Evolutionary conservation across 2,888 invertebrate genomes (phyloP).

Genomic region (Bruchidius siliquastri): DNA sequence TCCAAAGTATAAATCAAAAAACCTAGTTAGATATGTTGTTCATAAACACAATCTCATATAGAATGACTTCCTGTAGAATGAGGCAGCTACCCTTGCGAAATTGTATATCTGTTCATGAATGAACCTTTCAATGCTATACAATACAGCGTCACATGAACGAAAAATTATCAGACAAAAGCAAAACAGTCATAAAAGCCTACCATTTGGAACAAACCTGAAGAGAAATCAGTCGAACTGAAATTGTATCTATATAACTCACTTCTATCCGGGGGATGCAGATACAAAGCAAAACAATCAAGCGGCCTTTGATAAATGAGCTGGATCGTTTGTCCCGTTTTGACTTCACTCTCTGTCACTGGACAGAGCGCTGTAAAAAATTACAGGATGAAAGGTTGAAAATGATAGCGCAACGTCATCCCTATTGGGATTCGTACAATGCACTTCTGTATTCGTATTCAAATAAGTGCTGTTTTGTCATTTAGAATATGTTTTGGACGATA

Average conservation of each 20-base stretch:
- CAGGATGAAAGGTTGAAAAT: background rate
- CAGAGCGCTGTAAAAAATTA: conserved; percentile 6
- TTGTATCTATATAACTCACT: background rate
- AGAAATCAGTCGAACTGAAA: background rate
- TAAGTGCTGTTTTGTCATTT: too few relatives aligned
- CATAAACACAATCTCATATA: too few relatives aligned
- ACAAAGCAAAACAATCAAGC: conserved; percentile 26
- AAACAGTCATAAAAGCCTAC: background rate
- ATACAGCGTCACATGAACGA: background rate
- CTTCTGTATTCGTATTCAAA: too few relatives aligned
- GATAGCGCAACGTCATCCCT: too few relatives aligned
- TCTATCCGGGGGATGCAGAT: background rate
- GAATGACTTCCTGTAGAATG: too few relatives aligned
- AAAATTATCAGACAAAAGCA: background rate
- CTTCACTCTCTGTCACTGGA: conserved; percentile 4
- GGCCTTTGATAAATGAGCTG: conserved; percentile 28
- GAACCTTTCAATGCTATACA: too few relatives aligned
- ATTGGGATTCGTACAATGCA: too few relatives aligned
- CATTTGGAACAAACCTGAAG: background rate
- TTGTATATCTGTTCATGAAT: too few relatives aligned
- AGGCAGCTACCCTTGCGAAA: too few relatives aligned
- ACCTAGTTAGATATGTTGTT: too few relatives aligned
- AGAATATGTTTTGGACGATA: too few relatives aligned
- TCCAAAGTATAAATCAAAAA: too few relatives aligned
- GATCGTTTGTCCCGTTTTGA: conserved; percentile 25